Base-by-base conservation (phyloP, 2,888 invertebrate species). In the Diarsia mendica region DNA sequence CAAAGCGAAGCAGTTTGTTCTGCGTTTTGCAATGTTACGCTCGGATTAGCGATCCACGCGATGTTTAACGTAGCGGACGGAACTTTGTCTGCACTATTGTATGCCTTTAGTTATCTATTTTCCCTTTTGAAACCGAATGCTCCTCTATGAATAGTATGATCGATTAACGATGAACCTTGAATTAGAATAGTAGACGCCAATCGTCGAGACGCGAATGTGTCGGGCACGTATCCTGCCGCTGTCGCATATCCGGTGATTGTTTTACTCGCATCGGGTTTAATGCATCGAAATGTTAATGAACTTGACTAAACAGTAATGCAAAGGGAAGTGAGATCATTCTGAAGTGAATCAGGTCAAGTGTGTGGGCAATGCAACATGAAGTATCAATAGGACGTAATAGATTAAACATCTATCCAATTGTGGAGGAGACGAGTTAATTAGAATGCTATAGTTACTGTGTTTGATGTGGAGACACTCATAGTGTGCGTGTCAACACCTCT, bases 1-100 rank as follows among this genome's bases (percentile, higher is more conserved):
- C 95, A 96, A 96, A 96, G 96, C 94, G 93, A 92, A 94, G 92
- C 94, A 95, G 95, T 96, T 95, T 95, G 94, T 94, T 93, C 95
- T 94, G 93, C 93, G 95, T 95, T 96, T 95, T 94, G 94, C 95
- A 93, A 94, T 93, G 94, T 92, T 94, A 93, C 93, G 93, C 92
- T 93, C 89, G 94, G 94, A 95, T 95, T 95, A 94, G 93, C 93
- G 92, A 93, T 92, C 92, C 91, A 92, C 88, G 90, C 92, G 90
- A 92, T 92, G 94, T 92, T 95, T 92, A 95, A 94, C 93, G 92
- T 93, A 92, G 92, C 92, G 93, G 89, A 93, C 88, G 88, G 86
- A 94, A 95, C 92, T 95, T 94, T 94, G 91, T 91, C 92, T 89
- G 90, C 85, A 48, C 75, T 85, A 82, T 87, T 87, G 80, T 85